These are phyloP conservation scores for Beroe forskalii DNA, from an alignment of 37 sponge, comb jelly and placozoan species.

Conservation along the genomic window DNA sequence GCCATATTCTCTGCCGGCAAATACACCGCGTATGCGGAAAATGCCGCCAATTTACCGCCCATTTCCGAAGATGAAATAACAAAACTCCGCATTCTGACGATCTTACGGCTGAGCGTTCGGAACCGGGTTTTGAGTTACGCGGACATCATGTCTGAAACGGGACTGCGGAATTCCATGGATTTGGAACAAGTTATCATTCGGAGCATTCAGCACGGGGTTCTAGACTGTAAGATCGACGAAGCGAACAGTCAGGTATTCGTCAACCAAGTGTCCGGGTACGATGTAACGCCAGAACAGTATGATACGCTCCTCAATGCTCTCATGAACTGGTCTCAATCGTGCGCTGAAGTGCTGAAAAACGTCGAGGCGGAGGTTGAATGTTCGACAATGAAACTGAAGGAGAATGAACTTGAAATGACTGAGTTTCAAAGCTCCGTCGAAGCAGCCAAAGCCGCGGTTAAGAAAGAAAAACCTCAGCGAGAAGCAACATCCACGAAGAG, in stretches of 20 bases:
- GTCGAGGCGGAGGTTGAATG: neutral
- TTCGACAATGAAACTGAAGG: neutral
- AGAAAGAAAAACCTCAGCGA: conserved; percentile 36
- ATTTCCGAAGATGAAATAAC: neutral
- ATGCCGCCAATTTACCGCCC: neutral
- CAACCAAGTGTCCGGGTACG: conserved; percentile 3
- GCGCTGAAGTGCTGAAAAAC: neutral
- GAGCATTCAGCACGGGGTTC: conserved; percentile 12
- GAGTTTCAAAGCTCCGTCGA: conserved; percentile 5
- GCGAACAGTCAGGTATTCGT: conserved; percentile 8
- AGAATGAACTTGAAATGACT: neutral
- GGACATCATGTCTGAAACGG: conserved; percentile 16
- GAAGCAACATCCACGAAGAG: conserved; percentile 26
- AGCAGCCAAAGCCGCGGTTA: conserved; percentile 12
- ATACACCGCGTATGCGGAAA: neutral
- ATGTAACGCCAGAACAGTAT: neutral
- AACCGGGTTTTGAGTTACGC: neutral
- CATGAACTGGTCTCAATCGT: neutral
- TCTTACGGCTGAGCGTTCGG: conserved; percentile 4
- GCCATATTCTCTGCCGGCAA: neutral
- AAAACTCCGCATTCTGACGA: conserved; percentile 28
- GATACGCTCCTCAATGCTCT: neutral
- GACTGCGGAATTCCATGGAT: neutral
- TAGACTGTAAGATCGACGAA: conserved; percentile 48
- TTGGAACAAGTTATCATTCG: conserved; percentile 24